A percentile compares a stretch with the other conserved stretches of the same genome.
These are phyloP conservation scores for Thaumetopoea pityocampa DNA, from an alignment of 1,140 invertebrate genomes.

Conservation along the genomic window DNA sequence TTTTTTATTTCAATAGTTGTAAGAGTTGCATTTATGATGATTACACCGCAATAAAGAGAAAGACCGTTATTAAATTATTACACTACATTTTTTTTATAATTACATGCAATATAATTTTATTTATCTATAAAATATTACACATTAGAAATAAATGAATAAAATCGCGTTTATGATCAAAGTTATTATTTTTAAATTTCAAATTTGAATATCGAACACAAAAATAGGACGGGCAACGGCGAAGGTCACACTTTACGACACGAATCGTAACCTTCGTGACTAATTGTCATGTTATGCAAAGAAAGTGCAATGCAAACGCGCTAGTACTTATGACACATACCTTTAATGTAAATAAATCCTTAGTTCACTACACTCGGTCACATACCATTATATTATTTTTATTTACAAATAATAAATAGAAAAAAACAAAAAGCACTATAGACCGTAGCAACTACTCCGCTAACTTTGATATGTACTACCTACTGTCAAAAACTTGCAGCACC, in stretches of 20 bases:
- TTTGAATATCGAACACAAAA: too few relatives aligned
- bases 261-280: slow-evolving; percentile 52
- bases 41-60: too few relatives aligned
- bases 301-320: slow-evolving; percentile 35
- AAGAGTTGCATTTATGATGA: too few relatives aligned
- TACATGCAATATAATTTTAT: too few relatives aligned
- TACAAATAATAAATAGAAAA: slow-evolving; percentile 27
- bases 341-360: slow-evolving; percentile 17
- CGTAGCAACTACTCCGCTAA: slow-evolving; percentile 21
- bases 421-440: slow-evolving; percentile 39
- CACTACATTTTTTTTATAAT: too few relatives aligned
- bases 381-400: slow-evolving; percentile 27
- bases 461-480: slow-evolving; percentile 55
- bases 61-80: too few relatives aligned
- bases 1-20: too few relatives aligned
- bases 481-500: slow-evolving; percentile 71
- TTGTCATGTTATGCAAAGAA: slow-evolving; percentile 35
- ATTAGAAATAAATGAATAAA: too few relatives aligned
- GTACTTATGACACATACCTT: slow-evolving; percentile 11
- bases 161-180: too few relatives aligned
- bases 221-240: too few relatives aligned
- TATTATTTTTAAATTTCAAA: too few relatives aligned
- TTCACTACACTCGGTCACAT: slow-evolving; percentile 24
- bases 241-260: slow-evolving; percentile 15
- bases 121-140: too few relatives aligned